Percentiles rank a stretch among this genome's conserved stretches.
Evolutionary conservation across 2,113 vertebrate species (phyloP).

Genomic region (Mus pahari): DNA sequence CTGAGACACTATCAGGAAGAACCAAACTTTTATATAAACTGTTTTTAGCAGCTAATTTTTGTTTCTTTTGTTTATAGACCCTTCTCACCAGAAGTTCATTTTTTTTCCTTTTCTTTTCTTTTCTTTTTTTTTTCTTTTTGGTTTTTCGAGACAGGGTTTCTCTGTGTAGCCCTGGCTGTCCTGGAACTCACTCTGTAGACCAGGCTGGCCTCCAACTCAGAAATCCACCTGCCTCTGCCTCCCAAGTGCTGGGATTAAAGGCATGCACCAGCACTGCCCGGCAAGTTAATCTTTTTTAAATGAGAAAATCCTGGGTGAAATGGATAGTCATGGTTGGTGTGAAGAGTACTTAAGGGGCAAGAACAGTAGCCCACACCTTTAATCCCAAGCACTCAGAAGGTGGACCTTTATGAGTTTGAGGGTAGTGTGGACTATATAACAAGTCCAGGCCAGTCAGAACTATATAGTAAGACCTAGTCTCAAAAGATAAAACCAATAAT

Average conservation of each 20-base stretch:
- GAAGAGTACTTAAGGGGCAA: neutral
- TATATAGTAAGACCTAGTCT: neutral
- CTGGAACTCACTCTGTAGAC: too few relatives aligned
- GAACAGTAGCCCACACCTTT: neutral
- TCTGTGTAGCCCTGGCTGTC: too few relatives aligned
- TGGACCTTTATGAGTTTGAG: neutral
- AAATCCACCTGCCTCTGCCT: too few relatives aligned
- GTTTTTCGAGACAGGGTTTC: too few relatives aligned
- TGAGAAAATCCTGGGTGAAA: constrained; percentile 56
- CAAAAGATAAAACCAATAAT: neutral
- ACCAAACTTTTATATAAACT: constrained; percentile 26
- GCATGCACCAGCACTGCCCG: too few relatives aligned
- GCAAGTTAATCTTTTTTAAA: neutral
- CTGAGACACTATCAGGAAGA: constrained; percentile 45
- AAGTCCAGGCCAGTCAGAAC: neutral
- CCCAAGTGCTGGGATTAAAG: too few relatives aligned
- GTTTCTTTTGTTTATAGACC: too few relatives aligned
- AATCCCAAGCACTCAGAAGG: neutral
- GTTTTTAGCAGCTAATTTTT: neutral
- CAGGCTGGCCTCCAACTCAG: too few relatives aligned
- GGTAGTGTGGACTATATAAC: neutral
- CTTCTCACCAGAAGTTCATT: too few relatives aligned
- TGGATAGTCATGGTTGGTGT: neutral
- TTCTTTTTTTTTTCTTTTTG: neutral
- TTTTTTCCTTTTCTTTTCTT: neutral